A percentile compares a stretch with the other conserved stretches of the same genome.
Conservation (phyloP, 2,797 vertebrate species). For the Schizopygopsis pylzovi region DNA sequence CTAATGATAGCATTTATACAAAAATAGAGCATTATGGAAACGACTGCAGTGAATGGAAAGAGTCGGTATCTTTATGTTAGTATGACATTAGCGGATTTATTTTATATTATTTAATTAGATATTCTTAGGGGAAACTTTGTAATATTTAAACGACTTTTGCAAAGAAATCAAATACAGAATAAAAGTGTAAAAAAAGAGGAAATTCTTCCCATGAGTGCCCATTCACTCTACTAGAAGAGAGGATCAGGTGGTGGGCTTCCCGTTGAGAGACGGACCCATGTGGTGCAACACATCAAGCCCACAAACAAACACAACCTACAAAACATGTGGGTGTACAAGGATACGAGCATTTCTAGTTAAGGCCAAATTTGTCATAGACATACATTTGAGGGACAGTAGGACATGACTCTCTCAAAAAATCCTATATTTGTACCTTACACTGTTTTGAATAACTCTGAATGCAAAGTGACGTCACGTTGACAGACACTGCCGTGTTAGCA, state of each 20-base stretch:
- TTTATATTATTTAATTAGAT: constrained; percentile 55
- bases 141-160: constrained; percentile 6
- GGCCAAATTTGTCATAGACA: background rate
- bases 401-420: background rate
- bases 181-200: constrained; percentile 53
- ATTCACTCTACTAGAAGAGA: constrained; percentile 66
- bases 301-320: constrained; percentile 46
- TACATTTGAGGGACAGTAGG: background rate
- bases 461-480: background rate
- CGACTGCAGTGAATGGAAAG: constrained; percentile 33
- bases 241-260: constrained; percentile 66
- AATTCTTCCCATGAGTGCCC: background rate
- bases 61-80: constrained; percentile 41
- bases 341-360: constrained; percentile 24
- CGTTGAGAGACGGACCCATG: constrained; percentile 55
- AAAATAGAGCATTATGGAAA: constrained; percentile 54
- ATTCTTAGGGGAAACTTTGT: constrained; percentile 42
- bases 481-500: too few species aligned
- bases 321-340: constrained; percentile 26
- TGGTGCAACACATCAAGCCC: constrained; percentile 56
- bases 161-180: constrained; percentile 46
- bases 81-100: constrained; percentile 29
- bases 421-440: background rate
- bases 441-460: background rate
- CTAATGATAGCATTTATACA: constrained; percentile 62